Base-by-base conservation (phyloP, 2,113 vertebrate species). In the Corynorhinus townsendii region DNA sequence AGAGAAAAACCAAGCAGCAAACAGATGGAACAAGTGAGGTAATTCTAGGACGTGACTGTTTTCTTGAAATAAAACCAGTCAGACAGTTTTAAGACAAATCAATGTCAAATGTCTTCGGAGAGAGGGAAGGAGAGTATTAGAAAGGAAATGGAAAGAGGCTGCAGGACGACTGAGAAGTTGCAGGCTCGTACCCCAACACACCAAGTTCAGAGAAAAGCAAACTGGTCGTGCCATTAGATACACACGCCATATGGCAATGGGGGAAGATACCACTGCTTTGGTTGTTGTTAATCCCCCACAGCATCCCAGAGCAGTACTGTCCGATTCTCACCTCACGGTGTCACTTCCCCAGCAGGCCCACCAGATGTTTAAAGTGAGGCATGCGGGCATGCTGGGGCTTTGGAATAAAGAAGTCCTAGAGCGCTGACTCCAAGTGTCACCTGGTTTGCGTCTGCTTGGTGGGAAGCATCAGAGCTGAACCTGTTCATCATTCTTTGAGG, bases 21-120 rank as follows among this genome's bases (percentile, higher is more conserved):
- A 76, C 64, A 11, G 0, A 0, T 83, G 77, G 79, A 94, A 94
- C 28, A 64, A 90, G 62, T 73, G 75, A 93, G 68, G 66, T 30
- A 82, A 82, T 49, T 86, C 88, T 93, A 73, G 72, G 43, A 88
- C 43, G 80, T 80, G 79, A 77, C 64, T 81, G 93, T 88, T 76
- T 93, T 94, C 94, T 86, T 49, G 75, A 38, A 45, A 82, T 80
- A 86, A 93, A 92, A 89, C 88, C 0, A 4, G 40, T 19, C 45
- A 93, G n/a, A 22, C 38, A 75, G 22, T 69, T 82, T 90, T 45
- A 91, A 68, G 91, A 72, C 69, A 88, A 81, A 87, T 76, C 19
- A 20, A 43, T 75, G 80, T 91, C 64, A 52, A 81, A 30, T 72
- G 52, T 81, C 80, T 91, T 47, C 11, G 76, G 52, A 49, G 33